These are phyloP conservation scores for Bombylius major DNA, from an alignment of 2,888 invertebrate species.

Conservation along the genomic window DNA sequence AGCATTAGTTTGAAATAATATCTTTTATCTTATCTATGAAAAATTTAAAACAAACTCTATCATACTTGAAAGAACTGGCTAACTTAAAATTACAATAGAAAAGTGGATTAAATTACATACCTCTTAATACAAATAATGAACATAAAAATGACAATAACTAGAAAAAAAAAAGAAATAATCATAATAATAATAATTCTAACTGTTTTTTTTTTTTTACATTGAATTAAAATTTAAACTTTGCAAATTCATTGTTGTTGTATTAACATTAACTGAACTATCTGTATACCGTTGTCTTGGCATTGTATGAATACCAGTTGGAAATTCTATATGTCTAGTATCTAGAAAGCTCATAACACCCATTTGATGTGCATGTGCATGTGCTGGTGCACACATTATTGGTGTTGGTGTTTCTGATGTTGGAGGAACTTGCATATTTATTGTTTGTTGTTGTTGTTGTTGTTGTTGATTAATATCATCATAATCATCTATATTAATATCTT, in stretches of 20 bases:
- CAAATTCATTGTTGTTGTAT: conserved; percentile 53
- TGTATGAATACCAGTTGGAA: conserved; percentile 46
- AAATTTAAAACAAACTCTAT: no score
- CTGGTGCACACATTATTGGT: conserved; percentile 49
- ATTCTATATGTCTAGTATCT: conserved; percentile 58
- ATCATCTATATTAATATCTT: conserved; percentile 30
- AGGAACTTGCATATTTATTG: conserved; percentile 37
- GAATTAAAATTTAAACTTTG: conserved; percentile 65
- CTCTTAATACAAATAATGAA: no score
- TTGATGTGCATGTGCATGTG: conserved; percentile 45
- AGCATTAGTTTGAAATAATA: no score
- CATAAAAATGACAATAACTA: no score
- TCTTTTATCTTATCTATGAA: no score
- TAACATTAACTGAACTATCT: conserved; percentile 37
- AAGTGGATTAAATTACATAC: no score
- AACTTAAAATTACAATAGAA: no score
- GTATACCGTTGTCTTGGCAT: conserved; percentile 40
- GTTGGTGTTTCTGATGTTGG: conserved; percentile 37
- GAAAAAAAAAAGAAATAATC: no score
- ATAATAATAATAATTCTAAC: no score
- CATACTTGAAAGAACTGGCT: no score
- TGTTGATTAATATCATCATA: conserved; percentile 32
- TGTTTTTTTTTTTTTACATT: conserved; percentile 43
- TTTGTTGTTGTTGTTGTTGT: conserved; percentile 28
- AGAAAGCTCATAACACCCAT: conserved; percentile 57